These are phyloP conservation scores for Antrozous pallidus DNA, from an alignment of 2,797 vertebrate species.

Conservation along the genomic window DNA sequence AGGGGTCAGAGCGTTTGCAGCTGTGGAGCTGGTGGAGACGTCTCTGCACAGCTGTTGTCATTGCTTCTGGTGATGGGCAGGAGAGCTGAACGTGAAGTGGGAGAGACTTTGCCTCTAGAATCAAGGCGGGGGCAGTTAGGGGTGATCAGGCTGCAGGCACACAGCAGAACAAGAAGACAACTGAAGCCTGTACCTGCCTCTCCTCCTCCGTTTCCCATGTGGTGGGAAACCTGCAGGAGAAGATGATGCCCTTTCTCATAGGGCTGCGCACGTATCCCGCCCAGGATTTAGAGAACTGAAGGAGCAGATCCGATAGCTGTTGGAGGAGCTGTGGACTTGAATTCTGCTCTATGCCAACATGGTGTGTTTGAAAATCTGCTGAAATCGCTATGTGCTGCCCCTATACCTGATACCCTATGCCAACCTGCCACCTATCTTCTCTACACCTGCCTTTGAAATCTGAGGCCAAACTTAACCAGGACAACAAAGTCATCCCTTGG, in stretches of 20 bases:
- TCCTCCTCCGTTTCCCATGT: background rate
- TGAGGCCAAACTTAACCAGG: background rate
- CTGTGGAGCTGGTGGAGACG: background rate
- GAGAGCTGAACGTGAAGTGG: background rate
- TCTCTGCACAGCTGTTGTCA: background rate
- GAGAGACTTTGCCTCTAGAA: too few relatives aligned
- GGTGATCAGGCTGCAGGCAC: too few relatives aligned
- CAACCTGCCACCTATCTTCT: background rate
- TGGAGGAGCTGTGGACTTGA: background rate
- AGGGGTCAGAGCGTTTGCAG: background rate
- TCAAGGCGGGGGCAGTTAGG: too few relatives aligned
- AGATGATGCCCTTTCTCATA: background rate
- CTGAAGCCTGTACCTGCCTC: background rate
- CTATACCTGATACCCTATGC: rapidly evolving
- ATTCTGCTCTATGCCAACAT: too few relatives aligned
- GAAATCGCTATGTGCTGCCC: background rate
- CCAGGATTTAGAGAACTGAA: background rate
- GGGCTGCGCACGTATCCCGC: background rate
- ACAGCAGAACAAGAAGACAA: background rate
- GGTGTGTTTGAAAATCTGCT: background rate
- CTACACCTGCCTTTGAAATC: background rate
- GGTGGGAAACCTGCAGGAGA: background rate
- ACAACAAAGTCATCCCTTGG: background rate
- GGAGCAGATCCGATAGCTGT: background rate
- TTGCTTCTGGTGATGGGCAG: background rate